Evolutionary conservation across 2,797 vertebrate genomes (phyloP), one percentile per base, ranked within the genome.

Genomic region (Aythya fuligula): DNA sequence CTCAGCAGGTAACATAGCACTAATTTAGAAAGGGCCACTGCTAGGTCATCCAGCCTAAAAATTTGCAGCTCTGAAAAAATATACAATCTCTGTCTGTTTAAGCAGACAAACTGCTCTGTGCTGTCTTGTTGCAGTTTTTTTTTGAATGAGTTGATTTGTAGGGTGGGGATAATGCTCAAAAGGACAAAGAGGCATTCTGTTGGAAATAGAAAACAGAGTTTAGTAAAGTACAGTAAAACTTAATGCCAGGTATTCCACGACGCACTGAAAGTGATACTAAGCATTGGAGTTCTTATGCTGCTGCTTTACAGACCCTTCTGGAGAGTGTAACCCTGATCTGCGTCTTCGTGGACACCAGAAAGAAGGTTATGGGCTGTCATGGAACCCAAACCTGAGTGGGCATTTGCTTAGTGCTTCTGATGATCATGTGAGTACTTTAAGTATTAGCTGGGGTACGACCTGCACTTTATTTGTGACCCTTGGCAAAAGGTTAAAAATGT

Each of bases 351-450:
- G 99, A 36, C 99, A 99, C 97, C 99, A 99, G 97, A 99, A 99
- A 93, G 99, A 99, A 96, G 99, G 99, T 4, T 99, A 99, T 6
- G 99, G 99, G 30, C 98, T 99, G 49, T 99, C 99, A 22, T 99
- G 99, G 99, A 99, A 99, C 97, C 99, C 99, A 34, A 99, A 99
- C 97, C 98, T 99, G 87, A 99, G 99, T 6, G 99, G 99, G 82
- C 99, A 99, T 85, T 97, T 99, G 87, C 98, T 99, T 49, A 99
- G 99, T 96, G 99, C 99, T 65, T 99, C 99, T 94, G 99, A 99
- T 97, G 99, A 99, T 90, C 99, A 99, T 18, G 99, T 99, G 96
- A 97, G 98, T 98, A 24, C 72, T 36, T 16, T 16, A 18, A 5
- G 18, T 25, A 11, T 12, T 12, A 64, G 27, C 51, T 24, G 71